Base-by-base conservation (phyloP, 1,140 invertebrate genomes). In the Melanaphis sacchari region DNA sequence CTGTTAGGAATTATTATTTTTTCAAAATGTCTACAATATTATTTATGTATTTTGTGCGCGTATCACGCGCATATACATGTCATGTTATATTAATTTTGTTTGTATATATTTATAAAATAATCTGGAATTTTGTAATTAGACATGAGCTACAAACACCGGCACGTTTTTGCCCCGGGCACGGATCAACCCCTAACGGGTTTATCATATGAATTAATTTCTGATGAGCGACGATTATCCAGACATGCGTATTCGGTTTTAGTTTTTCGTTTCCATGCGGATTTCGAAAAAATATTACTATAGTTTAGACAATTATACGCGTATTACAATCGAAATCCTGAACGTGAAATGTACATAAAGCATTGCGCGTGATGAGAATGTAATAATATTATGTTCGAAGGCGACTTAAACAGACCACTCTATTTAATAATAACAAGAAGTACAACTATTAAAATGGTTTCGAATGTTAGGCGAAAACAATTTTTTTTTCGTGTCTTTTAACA, bases 121-220 rank as follows among this genome's bases (percentile, higher is more conserved):
- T 66, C 89, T 40, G 38, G 41, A 41, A 90, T 66, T 40, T 66
- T 26, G 89, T 90, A 66, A 90, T 90, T 40, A 49, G 46, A 89
- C 36, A 9, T n/a, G 88, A 89, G 88, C 49, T 24, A 36, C 54
- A 54, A 89, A 54, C 24, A n/a, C 88, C 21, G 22, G 22, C 88
- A 89, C 88, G 88, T 89, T 52, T 59, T 40, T 18, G 38, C 31
- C 1, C n/a, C 87, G 31, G 18, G 54, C 43, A 8, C 49, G 88
- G 22, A 90, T 66, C 54, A 66, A 66, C 66, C 26, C 89, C 89
- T 26, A 18, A n/a, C 38, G 40, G 89, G 24, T n/a, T 90, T 90
- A 90, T 66, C 54, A 31, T 90, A 66, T 90, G 41, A 90, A 90
- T 90, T 90, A 90, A 90, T 90, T 90, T 90, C 6, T 5, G 22